Base-by-base conservation (phyloP, 2,113 vertebrate species). In the Neolamprologus devosi region DNA sequence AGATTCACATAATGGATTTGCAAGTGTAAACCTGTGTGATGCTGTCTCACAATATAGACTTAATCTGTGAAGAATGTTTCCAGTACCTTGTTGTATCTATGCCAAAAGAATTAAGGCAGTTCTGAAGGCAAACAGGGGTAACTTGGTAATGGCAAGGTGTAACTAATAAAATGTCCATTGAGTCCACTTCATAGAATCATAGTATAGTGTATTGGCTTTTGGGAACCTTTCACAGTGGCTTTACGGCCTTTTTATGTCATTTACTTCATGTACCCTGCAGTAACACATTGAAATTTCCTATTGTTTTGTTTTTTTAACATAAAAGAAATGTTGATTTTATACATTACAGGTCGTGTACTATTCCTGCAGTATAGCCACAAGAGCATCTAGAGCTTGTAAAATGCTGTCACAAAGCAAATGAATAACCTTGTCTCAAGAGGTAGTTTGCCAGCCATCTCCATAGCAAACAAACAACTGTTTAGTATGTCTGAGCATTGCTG, bases 401-500 rank as follows among this genome's bases (percentile, higher is more conserved):
- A 73, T 45, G 21, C 13, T 53, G 11, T 80, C 54, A 73, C 40
- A 63, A 80, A 84, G 23, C 45, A 30, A 91, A 65, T 87, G 12
- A 85, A 87, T 35, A 35, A 40, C 54, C 12, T 75, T n/a, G 19
- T 80, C 79, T 83, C 33, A 68, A 78, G 65, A 80, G 60, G 26
- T 19, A 78, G 23, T 42, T 68, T 80, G 40, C 19, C 51, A 81
- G 60, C 30, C 47, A 57, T 42, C 70, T 65, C 58, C 23, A 54
- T 14, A 49, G 82, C 75, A 87, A 88, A 81, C 80, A 86, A 84
- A 80, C 85, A 87, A 68, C 55, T 81, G 42, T 58, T 89, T 60
- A 83, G 42, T 90, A 78, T 83, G 82, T 87, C 35, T 30, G 54
- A 83, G 80, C 55, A 45, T 9, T 73, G 42, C 82, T 21, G 26